These are phyloP conservation scores for Lepidochitona cinerea DNA, from an alignment of 2,888 invertebrate species.

Conservation along the genomic window DNA sequence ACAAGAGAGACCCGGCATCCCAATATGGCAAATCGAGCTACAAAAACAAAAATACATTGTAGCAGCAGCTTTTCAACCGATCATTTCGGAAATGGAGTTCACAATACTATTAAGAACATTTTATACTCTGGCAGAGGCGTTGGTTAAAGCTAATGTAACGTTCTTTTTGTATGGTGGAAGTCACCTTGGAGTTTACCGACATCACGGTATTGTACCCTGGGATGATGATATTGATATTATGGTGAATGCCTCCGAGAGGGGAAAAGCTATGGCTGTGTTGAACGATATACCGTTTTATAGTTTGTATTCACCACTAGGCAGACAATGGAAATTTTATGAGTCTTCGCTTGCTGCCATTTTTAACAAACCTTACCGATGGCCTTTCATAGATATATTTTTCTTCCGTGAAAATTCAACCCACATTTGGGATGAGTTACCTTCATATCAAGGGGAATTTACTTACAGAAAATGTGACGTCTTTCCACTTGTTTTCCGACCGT, in stretches of 20 bases:
- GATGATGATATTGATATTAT: conserved; percentile 53
- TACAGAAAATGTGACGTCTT: conserved; percentile 26
- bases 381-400: conserved; percentile 57
- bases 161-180: conserved; percentile 47
- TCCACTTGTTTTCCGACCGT: conserved; percentile 30
- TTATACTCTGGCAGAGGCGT: conserved; percentile 27
- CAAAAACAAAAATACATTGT: conserved; percentile 6
- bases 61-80: conserved; percentile 18
- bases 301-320: conserved; percentile 20
- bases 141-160: conserved; percentile 19
- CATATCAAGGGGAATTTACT: conserved; percentile 17
- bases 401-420: conserved; percentile 47
- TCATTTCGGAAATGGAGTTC: conserved; percentile 19
- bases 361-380: conserved; percentile 44
- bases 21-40: not conserved
- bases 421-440: conserved; percentile 32
- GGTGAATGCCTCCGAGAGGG: conserved; percentile 29
- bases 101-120: conserved; percentile 24
- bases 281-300: conserved; percentile 25
- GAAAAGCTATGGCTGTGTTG: conserved; percentile 17
- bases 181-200: conserved; percentile 45
- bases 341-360: conserved; percentile 24
- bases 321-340: conserved; percentile 50
- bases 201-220: conserved; percentile 50
- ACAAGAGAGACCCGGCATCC: not conserved